Conservation (phyloP, 1,140 invertebrate genomes). For the Pseudomyrmex pallidus region DNA sequence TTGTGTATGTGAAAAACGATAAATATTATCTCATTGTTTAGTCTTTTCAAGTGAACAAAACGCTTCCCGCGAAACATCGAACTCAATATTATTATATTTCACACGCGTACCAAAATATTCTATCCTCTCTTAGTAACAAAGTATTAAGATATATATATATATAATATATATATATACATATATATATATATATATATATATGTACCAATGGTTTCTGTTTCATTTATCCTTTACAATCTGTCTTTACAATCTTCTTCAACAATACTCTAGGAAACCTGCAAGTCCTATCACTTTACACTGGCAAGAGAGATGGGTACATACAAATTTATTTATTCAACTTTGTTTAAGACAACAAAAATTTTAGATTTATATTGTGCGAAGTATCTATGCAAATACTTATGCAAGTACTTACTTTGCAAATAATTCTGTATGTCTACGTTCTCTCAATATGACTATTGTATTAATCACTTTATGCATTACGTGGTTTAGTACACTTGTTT, state of each 20-base stretch:
- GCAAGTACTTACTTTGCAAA: neutral
- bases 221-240: constrained; percentile 26
- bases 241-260: constrained; percentile 60
- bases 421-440: neutral
- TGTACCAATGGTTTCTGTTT: constrained; percentile 53
- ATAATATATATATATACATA: constrained; percentile 58
- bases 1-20: constrained; percentile 2
- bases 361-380: neutral
- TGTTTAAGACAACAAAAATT: neutral
- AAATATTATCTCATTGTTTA: neutral
- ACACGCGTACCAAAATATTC: constrained; percentile 63
- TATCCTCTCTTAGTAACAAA: constrained; percentile 58
- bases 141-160: constrained; percentile 63
- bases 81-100: constrained; percentile 59
- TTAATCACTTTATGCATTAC: neutral
- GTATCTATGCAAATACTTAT: neutral
- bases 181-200: constrained; percentile 61
- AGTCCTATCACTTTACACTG: constrained; percentile 69
- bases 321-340: constrained; percentile 3
- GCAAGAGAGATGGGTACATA: constrained; percentile 66
- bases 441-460: too few relatives aligned
- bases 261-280: constrained; percentile 67
- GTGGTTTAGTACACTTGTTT: neutral
- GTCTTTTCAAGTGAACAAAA: constrained; percentile 45
- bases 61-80: constrained; percentile 45